A percentile compares a stretch with the other conserved stretches of the same genome.
Evolutionary conservation across 2,113 vertebrate genomes (phyloP).

Genomic region (Sciurus niger): DNA sequence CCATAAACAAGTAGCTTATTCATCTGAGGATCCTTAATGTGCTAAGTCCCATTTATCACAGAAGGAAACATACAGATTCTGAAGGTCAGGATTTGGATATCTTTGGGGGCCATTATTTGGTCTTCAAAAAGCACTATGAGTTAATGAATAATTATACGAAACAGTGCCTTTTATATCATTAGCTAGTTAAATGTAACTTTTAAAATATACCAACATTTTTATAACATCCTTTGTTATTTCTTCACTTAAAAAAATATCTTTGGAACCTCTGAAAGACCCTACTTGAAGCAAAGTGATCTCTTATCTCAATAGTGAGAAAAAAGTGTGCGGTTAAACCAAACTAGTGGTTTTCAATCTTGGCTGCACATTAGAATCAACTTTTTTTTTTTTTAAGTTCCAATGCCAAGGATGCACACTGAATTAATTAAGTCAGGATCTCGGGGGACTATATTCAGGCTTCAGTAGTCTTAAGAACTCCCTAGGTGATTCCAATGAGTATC

Average conservation of each 20-base stretch:
- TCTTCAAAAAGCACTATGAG: neutral
- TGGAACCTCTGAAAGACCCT: neutral
- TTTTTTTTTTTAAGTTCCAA: neutral
- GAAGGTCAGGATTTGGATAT: neutral
- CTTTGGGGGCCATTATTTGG: neutral
- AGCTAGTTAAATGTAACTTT: conserved; percentile 13
- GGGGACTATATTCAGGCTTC: conserved; percentile 12
- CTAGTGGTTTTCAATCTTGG: conserved; percentile 2
- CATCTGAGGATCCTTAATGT: neutral
- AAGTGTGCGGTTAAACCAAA: neutral
- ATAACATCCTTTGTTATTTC: neutral
- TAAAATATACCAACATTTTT: conserved; percentile 31
- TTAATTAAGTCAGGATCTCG: conserved; percentile 45
- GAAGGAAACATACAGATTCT: neutral
- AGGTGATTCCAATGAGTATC: neutral
- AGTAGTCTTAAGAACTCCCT: neutral
- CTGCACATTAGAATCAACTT: neutral
- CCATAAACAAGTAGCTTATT: neutral
- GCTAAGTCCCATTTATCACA: neutral
- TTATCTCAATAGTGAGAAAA: conserved; percentile 25
- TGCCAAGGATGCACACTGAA: neutral
- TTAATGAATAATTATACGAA: neutral
- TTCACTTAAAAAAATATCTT: conserved; percentile 8
- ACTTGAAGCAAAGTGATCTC: conserved; percentile 53
- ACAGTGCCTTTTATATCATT: neutral